Evolutionary conservation across 2,797 vertebrate species (phyloP).

Genomic region (Acanthornis magna): DNA sequence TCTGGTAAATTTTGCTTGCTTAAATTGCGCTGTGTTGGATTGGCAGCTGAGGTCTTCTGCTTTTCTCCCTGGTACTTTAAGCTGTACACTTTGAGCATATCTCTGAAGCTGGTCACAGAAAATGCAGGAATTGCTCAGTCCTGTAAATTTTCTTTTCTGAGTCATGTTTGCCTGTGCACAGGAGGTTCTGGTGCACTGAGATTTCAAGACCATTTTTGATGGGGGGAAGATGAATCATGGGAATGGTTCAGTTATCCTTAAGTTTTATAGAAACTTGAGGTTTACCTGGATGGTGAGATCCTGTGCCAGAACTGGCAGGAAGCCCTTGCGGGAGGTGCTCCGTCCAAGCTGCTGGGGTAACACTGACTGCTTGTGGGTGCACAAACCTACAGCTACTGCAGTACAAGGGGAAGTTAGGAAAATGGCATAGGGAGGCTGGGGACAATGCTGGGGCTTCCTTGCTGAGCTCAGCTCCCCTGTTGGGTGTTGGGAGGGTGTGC

Average conservation of each 20-base stretch:
- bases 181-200: not conserved
- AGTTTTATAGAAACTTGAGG: not conserved
- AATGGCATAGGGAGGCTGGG: not conserved
- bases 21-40: not conserved
- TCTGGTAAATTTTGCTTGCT: not conserved
- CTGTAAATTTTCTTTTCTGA: not conserved
- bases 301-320: not conserved
- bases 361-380: not conserved
- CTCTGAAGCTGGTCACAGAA: not conserved
- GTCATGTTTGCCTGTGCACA: not conserved
- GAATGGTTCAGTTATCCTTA: not conserved
- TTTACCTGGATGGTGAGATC: not conserved
- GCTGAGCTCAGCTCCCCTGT: not conserved
- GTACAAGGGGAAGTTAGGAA: not conserved
- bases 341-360: not conserved
- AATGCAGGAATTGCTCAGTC: not conserved
- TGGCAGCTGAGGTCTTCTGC: not conserved
- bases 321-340: not conserved
- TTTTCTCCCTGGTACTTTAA: not conserved
- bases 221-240: accelerated
- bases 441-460: not conserved
- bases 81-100: not conserved
- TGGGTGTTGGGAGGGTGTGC: not conserved
- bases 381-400: not conserved
- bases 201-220: not conserved